These are phyloP conservation scores for Lucilia sericata DNA, from an alignment of 1,140 invertebrate genomes.

Conservation along the genomic window DNA sequence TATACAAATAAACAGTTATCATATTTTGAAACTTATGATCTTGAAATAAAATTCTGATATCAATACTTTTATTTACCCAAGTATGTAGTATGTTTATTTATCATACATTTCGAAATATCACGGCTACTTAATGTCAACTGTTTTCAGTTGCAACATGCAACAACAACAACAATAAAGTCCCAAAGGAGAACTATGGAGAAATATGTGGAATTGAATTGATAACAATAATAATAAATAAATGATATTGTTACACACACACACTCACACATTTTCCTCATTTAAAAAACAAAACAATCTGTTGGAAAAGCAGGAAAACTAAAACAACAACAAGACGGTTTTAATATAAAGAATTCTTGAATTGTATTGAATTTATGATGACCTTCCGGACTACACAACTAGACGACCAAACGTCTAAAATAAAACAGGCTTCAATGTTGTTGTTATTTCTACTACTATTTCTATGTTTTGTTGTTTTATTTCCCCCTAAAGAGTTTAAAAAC, in stretches of 20 bases:
- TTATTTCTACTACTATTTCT: not conserved
- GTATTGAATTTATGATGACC: slow-evolving; percentile 10
- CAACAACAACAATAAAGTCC: not conserved
- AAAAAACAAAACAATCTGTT: not conserved
- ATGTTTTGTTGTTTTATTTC: not conserved
- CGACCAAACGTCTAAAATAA: not conserved
- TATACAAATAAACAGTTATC: too few species aligned
- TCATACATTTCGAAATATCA: not conserved
- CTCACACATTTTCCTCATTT: not conserved
- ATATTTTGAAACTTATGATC: too few species aligned
- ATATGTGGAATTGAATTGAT: too few species aligned
- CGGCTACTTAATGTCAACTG: not conserved
- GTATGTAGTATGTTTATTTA: not conserved
- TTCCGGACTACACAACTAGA: not conserved
- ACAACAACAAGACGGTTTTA: not conserved
- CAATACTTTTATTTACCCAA: not conserved
- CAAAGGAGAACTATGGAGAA: not conserved
- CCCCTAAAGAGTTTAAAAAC: slow-evolving; percentile 2
- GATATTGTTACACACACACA: not conserved
- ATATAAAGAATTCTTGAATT: not conserved
- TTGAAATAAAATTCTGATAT: too few species aligned
- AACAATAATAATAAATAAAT: slow-evolving; percentile 4
- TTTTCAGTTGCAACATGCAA: not conserved
- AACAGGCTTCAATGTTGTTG: not conserved
- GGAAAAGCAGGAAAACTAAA: too few species aligned